Evolutionary conservation across 1,140 invertebrate species (phyloP).

Genomic region (Drosophila rufa): DNA sequence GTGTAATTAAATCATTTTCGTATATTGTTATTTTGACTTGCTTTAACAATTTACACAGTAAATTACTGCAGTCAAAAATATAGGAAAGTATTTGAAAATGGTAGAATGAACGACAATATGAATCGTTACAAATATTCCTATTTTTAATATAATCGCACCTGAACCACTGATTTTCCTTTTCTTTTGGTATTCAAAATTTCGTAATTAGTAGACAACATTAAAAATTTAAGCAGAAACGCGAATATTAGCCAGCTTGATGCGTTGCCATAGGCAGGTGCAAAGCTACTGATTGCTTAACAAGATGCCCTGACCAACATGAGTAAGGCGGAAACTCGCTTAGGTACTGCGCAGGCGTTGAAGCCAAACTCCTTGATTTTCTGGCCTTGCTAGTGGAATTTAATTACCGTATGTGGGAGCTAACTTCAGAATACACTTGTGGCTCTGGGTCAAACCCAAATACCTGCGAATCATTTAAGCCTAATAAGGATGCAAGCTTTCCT

Average conservation of each 20-base stretch:
- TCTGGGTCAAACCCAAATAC: neutral
- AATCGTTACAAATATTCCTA: neutral
- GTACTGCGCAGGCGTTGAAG: slow-evolving; percentile 45
- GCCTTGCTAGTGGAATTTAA: slow-evolving; percentile 9
- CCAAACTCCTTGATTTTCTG: slow-evolving; percentile 3
- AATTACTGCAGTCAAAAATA: no score
- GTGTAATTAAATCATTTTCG: neutral
- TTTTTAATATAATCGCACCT: slow-evolving; percentile 4
- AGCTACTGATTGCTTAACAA: slow-evolving; percentile 30
- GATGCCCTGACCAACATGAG: slow-evolving; percentile 15
- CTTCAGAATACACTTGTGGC: slow-evolving; percentile 31
- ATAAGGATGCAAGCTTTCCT: slow-evolving; percentile 10
- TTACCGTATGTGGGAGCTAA: slow-evolving; percentile 24
- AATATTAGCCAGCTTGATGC: slow-evolving; percentile 12
- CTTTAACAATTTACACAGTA: neutral
- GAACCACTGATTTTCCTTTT: neutral
- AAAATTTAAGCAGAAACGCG: neutral
- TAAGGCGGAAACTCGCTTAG: neutral
- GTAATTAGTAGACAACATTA: slow-evolving; percentile 22
- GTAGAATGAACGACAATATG: no score
- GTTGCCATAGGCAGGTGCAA: slow-evolving; percentile 33
- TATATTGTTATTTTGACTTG: neutral
- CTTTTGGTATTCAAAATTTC: slow-evolving; percentile 23
- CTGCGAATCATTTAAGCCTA: neutral
- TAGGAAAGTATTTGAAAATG: neutral